These are phyloP conservation scores for Onychomys leucogaster DNA, from an alignment of 2,797 vertebrate species.

Conservation along the genomic window DNA sequence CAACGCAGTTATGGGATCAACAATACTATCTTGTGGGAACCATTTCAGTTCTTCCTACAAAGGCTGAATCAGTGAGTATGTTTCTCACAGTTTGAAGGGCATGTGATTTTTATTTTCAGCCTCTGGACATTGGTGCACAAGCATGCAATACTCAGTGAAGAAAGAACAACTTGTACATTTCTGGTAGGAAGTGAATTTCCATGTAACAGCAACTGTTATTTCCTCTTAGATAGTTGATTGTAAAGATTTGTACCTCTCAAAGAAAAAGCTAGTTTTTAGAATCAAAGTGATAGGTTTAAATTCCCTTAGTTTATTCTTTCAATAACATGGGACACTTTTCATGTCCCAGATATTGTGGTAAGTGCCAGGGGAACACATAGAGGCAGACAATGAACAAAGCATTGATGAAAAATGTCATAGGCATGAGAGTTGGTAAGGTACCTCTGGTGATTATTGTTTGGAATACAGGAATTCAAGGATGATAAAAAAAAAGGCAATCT, in stretches of 20 bases:
- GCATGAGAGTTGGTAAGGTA: no score
- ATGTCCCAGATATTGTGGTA: not conserved
- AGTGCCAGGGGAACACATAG: not conserved
- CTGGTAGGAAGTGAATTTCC: not conserved
- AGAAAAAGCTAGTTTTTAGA: not conserved
- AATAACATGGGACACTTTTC: not conserved
- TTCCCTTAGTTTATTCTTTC: constrained; percentile 7
- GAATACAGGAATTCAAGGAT: not conserved
- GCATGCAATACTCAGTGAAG: not conserved
- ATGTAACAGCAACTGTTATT: not conserved
- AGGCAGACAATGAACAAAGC: not conserved
- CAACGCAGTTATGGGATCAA: constrained; percentile 86
- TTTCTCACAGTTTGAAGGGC: not conserved
- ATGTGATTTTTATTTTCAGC: not conserved
- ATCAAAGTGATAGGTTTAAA: not conserved
- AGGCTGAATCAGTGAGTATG: constrained; percentile 92
- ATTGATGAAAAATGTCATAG: not conserved
- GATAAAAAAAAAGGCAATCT: not conserved
- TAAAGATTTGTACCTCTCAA: not conserved
- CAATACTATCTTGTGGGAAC: constrained; percentile 95
- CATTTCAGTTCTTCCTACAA: constrained; percentile 92
- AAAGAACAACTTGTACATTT: not conserved
- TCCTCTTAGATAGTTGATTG: not conserved
- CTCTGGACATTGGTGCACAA: not conserved
- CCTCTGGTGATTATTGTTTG: constrained; percentile 1